phyloP scores from a whole-genome alignment of 2,888 invertebrate genomes.

The Antheraea assamensis region DNA sequence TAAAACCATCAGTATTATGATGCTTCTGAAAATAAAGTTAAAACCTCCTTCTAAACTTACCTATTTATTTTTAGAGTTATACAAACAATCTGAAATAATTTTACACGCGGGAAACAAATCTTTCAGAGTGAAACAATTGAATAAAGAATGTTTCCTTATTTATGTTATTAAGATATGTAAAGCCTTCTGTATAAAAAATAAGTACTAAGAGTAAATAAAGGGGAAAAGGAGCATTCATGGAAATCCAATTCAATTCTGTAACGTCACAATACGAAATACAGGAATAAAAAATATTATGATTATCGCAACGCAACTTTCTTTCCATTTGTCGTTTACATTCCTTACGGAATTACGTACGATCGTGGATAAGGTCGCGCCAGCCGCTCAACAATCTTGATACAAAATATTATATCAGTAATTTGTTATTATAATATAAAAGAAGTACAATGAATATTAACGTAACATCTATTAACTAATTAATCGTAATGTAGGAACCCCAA shows the following conservation, averaged over 20 bases:
- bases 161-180: background rate
- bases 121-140: background rate
- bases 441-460: background rate
- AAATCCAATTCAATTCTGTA: conserved; percentile 13
- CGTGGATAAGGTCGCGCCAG: conserved; percentile 10
- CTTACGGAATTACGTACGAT: conserved; percentile 15
- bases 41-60: background rate
- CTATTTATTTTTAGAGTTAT: no score
- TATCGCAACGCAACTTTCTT: conserved; percentile 7
- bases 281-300: conserved; percentile 15
- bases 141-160: background rate
- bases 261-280: conserved; percentile 2
- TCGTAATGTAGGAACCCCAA: no score
- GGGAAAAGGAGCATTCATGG: background rate
- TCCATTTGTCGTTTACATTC: conserved; percentile 15
- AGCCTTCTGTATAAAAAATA: background rate
- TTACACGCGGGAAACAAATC: background rate
- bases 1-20: no score
- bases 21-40: background rate
- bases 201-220: conserved; percentile 1
- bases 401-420: background rate
- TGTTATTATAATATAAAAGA: background rate
- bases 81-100: background rate
- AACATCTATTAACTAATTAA: no score
- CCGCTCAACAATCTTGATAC: background rate